These are phyloP conservation scores for Eonycteris spelaea DNA, from an alignment of 2,113 vertebrate genomes.

Conservation along the genomic window DNA sequence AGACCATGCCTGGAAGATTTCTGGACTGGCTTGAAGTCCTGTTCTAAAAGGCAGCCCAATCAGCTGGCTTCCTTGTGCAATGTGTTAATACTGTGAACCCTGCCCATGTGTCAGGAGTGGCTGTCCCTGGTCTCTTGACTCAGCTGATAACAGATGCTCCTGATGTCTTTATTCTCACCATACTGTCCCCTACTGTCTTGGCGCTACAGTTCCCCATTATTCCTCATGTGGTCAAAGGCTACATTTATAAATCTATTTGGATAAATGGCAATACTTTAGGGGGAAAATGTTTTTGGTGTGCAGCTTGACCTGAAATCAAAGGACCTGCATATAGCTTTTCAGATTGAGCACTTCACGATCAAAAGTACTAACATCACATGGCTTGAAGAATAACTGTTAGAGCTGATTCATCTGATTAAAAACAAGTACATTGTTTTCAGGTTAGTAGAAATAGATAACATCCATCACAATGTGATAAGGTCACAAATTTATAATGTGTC, in stretches of 20 bases:
- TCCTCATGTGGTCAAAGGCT: constrained; percentile 32
- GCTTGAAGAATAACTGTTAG: not conserved
- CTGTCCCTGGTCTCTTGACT: not conserved
- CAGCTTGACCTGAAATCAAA: constrained; percentile 12
- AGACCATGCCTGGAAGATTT: constrained; percentile 72
- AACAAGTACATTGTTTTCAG: not conserved
- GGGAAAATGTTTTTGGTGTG: not conserved
- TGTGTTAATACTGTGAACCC: constrained; percentile 79
- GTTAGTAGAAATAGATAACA: not conserved
- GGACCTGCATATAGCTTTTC: not conserved
- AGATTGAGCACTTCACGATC: constrained; percentile 30
- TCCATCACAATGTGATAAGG: not conserved
- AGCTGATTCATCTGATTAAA: not conserved
- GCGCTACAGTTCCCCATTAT: not conserved
- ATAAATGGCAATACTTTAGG: constrained; percentile 5
- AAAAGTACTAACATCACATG: not conserved
- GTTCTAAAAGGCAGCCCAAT: constrained; percentile 60
- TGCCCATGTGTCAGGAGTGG: not conserved
- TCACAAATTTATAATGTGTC: not conserved
- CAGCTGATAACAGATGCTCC: not conserved
- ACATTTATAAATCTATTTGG: constrained; percentile 48
- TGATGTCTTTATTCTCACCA: not conserved
- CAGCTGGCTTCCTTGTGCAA: constrained; percentile 80
- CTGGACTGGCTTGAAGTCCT: constrained; percentile 67
- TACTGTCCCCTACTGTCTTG: not conserved